Evolutionary conservation across 1,140 invertebrate species (phyloP), one percentile per base, ranked within the genome.

Genomic region (Marisa cornuarietis): DNA sequence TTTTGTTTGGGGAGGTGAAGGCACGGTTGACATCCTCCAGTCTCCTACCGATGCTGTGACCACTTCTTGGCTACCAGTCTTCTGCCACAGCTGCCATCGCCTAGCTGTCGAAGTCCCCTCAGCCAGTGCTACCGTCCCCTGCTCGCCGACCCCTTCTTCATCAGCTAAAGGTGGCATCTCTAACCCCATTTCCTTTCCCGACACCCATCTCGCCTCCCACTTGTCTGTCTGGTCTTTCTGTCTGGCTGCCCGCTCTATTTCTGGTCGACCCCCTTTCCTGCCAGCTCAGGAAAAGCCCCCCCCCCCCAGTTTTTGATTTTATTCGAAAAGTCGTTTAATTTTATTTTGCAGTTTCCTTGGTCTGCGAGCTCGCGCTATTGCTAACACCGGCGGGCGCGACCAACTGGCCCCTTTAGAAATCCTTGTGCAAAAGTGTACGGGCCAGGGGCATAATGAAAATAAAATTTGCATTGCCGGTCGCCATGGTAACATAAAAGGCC

Each of bases 401-500:
- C 49, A 20, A 42, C 31, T 49, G 18, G n/a, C 18, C 31, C 49
- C 69, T 31, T 20, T 71, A 49, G 69, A 31, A 49, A 42, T 20
- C 26, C 49, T 31, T 71, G n/a, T 71, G 68, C 49, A 49, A 42
- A 49, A 42, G 68, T 71, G 68, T 76, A 63, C 65, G 65, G 74
- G 65, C 65, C 74, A 63, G 62, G 71, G 61, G 31, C 51, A 49
- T 71, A 78, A 71, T 62, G 69, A 79, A 79, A 79, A 71, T 79
- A 72, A 79, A 79, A 79, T 79, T 71, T 79, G 68, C 69, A 79
- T 71, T 69, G 77, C 66, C 68, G 52, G 77, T 79, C 69, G 69
- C 77, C 68, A 79, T 79, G 61, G 77, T 51, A 79, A 79, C 77
- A 79, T 79, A 79, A 79, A 71, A 79, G 77, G 77, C 51, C 77